Percentiles rank a stretch among this genome's conserved stretches.
Conservation (phyloP, 1,140 invertebrate genomes). For the Phthorimaea operculella region DNA sequence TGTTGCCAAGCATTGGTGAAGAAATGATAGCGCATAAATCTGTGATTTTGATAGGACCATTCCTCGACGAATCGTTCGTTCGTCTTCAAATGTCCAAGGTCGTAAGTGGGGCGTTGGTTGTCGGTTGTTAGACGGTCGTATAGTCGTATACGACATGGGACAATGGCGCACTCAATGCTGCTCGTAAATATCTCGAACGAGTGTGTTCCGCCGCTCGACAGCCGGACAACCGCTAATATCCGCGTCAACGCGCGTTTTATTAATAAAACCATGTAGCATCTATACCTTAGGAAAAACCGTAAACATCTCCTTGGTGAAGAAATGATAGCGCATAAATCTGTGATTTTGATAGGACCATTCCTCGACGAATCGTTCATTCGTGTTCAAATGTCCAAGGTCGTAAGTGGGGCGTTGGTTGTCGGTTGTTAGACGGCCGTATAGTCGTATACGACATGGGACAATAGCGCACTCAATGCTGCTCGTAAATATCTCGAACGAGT, state of each 20-base stretch:
- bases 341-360: too few species aligned
- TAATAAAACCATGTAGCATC: neutral
- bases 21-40: too few species aligned
- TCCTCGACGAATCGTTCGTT: too few species aligned
- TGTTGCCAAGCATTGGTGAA: too few species aligned
- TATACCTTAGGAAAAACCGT: too few species aligned
- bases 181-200: conserved; percentile 31
- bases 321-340: too few species aligned
- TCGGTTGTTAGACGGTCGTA: neutral
- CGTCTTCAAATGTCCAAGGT: neutral
- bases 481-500: conserved; percentile 30
- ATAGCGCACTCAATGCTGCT: conserved; percentile 23
- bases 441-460: conserved; percentile 7
- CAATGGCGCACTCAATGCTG: conserved; percentile 24
- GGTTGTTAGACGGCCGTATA: neutral
- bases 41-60: too few species aligned
- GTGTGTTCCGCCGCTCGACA: conserved; percentile 17
- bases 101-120: conserved; percentile 11
- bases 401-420: conserved; percentile 11
- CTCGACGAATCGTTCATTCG: too few species aligned
- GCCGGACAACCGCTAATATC: conserved; percentile 13
- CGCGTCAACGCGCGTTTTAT: conserved; percentile 7
- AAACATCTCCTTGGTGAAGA: too few species aligned
- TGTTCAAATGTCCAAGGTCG: conserved; percentile 1
- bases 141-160: neutral